These are phyloP conservation scores for Lissonota sp. DNA, from an alignment of 2,888 invertebrate genomes.

Conservation along the genomic window DNA sequence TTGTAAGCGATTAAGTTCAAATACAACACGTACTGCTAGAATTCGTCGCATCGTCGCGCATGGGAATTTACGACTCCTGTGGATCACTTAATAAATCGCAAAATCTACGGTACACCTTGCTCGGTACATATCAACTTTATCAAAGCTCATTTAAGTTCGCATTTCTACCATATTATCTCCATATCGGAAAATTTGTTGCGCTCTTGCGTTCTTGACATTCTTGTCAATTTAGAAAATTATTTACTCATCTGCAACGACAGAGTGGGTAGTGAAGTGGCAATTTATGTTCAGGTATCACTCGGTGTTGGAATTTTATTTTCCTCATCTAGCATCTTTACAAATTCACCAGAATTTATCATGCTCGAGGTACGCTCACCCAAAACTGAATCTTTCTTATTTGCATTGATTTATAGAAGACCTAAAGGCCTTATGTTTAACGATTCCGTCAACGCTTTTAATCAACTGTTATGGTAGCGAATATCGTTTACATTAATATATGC, in stretches of 20 bases:
- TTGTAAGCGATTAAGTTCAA: no score
- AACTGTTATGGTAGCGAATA: no score
- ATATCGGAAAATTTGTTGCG: constrained; percentile 2
- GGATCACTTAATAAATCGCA: no score
- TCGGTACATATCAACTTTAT: background rate
- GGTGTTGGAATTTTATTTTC: background rate
- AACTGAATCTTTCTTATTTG: background rate
- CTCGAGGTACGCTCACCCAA: background rate
- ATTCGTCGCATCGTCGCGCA: no score
- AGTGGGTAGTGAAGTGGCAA: background rate
- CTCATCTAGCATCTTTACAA: background rate
- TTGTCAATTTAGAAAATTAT: background rate
- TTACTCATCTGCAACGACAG: background rate
- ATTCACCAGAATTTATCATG: background rate
- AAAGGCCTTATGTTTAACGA: background rate
- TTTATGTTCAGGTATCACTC: background rate
- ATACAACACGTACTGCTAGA: no score
- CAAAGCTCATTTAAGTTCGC: background rate
- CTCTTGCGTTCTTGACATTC: background rate
- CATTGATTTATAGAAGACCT: background rate
- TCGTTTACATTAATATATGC: no score
- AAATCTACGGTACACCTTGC: no score
- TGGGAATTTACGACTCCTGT: no score
- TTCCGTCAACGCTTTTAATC: background rate
- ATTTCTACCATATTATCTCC: background rate